Base-by-base conservation (phyloP, 2,888 invertebrate genomes). In the Andricus curvator region DNA sequence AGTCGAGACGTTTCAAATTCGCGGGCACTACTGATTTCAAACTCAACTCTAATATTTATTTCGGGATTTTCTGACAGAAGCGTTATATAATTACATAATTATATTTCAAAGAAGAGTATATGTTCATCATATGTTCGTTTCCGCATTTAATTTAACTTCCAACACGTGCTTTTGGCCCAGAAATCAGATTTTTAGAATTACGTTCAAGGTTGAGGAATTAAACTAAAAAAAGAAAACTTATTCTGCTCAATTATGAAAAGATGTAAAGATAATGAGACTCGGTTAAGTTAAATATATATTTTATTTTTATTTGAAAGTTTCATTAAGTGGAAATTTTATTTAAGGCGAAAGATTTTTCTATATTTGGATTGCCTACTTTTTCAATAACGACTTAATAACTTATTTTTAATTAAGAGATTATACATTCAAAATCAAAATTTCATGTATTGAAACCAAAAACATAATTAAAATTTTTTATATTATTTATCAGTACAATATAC, bases 11-110 rank as follows among this genome's bases (percentile, higher is more conserved):
- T 62, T 62, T 62, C 62, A 62, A 62, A 62, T 62, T 13, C 56
- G 48, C 74, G 51, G 74, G 33, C 48, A 74, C 48, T 74, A 74
- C 74, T 74, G 74, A 56, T 74, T 74, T 51, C 74, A 74, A 74
- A 74, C 74, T 56, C 51, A 33, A 29, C 29, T 56, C 74, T 29
- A 78, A 68, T 70, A 79, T 84, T 84, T 83, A 83, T 81, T 86
- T 84, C 70, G 74, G 62, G 80, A 80, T 81, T 86, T 84, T 84
- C 78, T 83, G 78, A 80, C 82, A 81, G 81, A 84, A 81, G 78
- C 80, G 82, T 87, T 87, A 87, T 80, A 79, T 87, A 87, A 87
- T 84, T 84, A 56, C 44, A 62, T 25, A 81, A 83, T 84, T 80
- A 56, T 68, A 81, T 84, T 80, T 77, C 77, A 80, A 77, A 56